phyloP scores from a whole-genome alignment of 2,888 invertebrate species.

The Synergus gifuensis region DNA sequence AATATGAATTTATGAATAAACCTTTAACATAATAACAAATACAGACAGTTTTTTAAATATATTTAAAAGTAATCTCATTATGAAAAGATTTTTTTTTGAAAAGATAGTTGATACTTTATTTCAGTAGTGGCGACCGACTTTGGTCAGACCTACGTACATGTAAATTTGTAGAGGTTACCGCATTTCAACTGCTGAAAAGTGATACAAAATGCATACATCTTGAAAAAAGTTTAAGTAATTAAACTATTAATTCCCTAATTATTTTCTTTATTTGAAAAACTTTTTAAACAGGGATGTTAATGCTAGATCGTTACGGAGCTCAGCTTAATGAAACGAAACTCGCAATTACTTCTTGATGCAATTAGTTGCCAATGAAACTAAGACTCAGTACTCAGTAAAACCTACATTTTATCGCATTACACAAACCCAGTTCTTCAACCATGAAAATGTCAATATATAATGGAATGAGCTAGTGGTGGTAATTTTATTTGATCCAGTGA shows the following conservation, averaged over 20 bases:
- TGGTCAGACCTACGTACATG: background rate
- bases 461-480: background rate
- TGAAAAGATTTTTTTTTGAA: background rate
- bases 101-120: background rate
- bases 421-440: background rate
- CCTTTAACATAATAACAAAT: background rate
- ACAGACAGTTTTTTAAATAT: background rate
- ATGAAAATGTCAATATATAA: background rate
- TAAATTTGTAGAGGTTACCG: background rate
- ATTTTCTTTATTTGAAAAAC: constrained; percentile 29
- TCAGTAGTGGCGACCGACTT: constrained; percentile 15
- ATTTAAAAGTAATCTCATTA: background rate
- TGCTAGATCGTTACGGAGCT: constrained; percentile 31
- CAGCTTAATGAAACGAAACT: constrained; percentile 38
- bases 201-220: background rate
- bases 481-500: background rate
- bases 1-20: background rate
- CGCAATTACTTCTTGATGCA: constrained; percentile 29
- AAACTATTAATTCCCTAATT: constrained; percentile 25
- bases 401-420: constrained; percentile 3
- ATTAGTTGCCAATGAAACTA: constrained; percentile 32
- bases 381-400: constrained; percentile 16
- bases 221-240: constrained; percentile 3
- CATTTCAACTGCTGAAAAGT: background rate
- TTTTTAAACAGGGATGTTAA: constrained; percentile 35